phyloP scores from a whole-genome alignment of 2,797 vertebrate species.

The Falco berigora region DNA sequence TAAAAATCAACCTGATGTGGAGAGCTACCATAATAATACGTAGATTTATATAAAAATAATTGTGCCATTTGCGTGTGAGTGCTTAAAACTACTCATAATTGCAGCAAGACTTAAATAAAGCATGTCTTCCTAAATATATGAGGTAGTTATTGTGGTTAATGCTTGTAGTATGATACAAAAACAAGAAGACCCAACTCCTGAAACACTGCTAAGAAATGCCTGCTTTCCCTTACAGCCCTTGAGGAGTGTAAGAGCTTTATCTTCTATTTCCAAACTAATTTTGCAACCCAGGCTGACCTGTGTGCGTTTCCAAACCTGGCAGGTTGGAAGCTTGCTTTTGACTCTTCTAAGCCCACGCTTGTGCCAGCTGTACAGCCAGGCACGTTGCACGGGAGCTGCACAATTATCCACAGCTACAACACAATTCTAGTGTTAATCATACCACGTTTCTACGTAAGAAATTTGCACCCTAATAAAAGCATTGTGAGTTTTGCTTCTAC shows the following conservation, averaged over 20 bases:
- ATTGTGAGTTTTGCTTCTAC: not conserved
- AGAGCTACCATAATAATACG: not conserved
- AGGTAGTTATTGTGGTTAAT: not conserved
- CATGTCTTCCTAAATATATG: not conserved
- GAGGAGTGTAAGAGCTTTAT: fast-evolving
- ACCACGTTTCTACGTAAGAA: fast-evolving
- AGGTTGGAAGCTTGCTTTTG: not conserved
- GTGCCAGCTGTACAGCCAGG: not conserved
- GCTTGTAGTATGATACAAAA: not conserved
- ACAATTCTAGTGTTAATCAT: fast-evolving
- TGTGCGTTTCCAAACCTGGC: fast-evolving
- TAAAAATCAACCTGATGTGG: not conserved
- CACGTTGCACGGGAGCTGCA: fast-evolving
- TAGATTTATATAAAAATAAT: not conserved
- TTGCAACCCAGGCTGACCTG: not conserved
- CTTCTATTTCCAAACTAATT: not conserved
- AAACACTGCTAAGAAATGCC: not conserved
- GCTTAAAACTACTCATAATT: not conserved
- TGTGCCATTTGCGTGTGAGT: not conserved
- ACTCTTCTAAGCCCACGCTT: fast-evolving
- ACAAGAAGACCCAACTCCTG: not conserved
- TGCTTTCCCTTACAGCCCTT: not conserved
- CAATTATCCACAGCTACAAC: too few species aligned
- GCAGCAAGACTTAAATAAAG: not conserved
- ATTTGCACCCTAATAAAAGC: not conserved